Conservation (phyloP, 37 sponge, comb jelly and placozoan genomes). For the Diacarnus erythraeanus region DNA sequence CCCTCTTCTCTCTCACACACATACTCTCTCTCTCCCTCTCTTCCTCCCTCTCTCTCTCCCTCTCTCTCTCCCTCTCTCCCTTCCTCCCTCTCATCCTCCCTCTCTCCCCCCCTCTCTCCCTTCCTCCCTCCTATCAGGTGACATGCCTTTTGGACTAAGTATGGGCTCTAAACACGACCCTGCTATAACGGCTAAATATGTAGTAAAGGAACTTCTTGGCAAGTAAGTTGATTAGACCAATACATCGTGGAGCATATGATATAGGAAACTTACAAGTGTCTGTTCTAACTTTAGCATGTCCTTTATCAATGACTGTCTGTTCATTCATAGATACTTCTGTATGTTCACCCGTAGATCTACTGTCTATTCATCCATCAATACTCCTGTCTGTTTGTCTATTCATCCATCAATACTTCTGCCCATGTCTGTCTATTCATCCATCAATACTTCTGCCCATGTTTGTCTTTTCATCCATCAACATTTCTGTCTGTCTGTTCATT, state of each 20-base stretch:
- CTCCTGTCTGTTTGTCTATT: not conserved
- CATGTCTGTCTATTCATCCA: not conserved
- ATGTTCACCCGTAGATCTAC: too few relatives aligned
- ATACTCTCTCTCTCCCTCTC: too few relatives aligned
- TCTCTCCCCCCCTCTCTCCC: not conserved
- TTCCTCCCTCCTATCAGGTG: not conserved
- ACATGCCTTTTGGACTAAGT: slow-evolving; percentile 18
- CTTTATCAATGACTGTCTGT: too few relatives aligned
- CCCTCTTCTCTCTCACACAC: too few relatives aligned
- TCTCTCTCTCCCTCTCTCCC: too few relatives aligned
- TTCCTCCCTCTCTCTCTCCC: too few relatives aligned
- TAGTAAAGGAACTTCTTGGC: slow-evolving; percentile 84
- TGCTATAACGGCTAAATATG: slow-evolving; percentile 77
- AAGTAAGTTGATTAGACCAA: slow-evolving; percentile 62
- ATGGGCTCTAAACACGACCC: slow-evolving; percentile 59
- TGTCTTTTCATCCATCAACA: not conserved
- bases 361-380: not conserved
- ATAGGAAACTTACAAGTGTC: too few relatives aligned
- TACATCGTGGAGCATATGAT: too few relatives aligned
- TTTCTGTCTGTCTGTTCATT: not conserved
- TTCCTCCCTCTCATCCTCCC: not conserved
- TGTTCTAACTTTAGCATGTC: too few relatives aligned
- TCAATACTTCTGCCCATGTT: not conserved
- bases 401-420: not conserved
- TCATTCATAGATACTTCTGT: too few relatives aligned